Conservation (phyloP, 2,888 invertebrate genomes). For the Choreutis nemorana region DNA sequence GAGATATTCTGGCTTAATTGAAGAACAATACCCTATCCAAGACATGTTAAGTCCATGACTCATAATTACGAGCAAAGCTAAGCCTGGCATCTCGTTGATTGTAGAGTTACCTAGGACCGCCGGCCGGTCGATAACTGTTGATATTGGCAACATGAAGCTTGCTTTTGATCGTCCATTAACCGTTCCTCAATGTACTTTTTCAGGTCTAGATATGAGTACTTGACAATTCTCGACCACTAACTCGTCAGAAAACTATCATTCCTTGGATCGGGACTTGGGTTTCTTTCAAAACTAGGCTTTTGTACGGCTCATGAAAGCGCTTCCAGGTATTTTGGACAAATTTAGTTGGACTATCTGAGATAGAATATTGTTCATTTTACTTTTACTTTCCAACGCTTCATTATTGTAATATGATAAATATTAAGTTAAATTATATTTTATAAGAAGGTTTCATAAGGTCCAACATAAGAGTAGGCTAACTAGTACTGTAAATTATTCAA, state of each 20-base stretch:
- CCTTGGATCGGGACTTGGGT: neutral
- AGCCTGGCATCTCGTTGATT: constrained; percentile 3
- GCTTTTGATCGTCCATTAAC: constrained; percentile 3
- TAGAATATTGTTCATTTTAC: no score
- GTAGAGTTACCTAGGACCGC: constrained; percentile 4
- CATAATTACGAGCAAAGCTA: constrained; percentile 5
- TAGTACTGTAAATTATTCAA: no score
- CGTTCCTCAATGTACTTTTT: constrained; percentile 3
- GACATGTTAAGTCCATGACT: constrained; percentile 2
- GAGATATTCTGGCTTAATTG: constrained; percentile 5
- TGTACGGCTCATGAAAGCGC: neutral
- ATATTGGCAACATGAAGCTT: constrained; percentile 4
- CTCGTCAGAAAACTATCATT: neutral
- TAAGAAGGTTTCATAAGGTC: no score
- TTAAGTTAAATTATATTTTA: no score
- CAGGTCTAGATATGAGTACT: no score
- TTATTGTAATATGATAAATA: no score
- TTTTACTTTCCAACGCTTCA: no score
- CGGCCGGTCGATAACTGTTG: neutral
- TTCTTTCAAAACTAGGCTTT: neutral
- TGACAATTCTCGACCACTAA: no score
- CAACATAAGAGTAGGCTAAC: no score
- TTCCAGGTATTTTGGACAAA: neutral
- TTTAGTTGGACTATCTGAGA: no score
- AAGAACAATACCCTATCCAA: constrained; percentile 5